These are phyloP conservation scores for Andrena fulva DNA, from an alignment of 2,888 invertebrate genomes.

Conservation along the genomic window DNA sequence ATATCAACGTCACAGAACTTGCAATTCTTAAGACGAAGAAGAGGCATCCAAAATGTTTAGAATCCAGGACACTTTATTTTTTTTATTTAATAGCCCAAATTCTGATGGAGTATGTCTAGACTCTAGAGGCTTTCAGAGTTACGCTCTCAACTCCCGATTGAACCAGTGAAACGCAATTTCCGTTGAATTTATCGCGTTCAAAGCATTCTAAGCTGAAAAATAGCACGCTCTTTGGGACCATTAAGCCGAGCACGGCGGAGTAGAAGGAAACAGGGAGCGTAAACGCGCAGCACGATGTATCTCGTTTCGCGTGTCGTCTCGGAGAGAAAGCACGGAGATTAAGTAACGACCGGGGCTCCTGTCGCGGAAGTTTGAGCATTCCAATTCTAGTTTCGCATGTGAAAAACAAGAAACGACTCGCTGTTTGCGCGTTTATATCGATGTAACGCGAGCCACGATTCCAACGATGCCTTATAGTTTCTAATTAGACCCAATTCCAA, in stretches of 20 bases:
- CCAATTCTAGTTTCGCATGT: conserved; percentile 20
- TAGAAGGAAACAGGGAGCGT: conserved; percentile 23
- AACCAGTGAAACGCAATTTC: conserved; percentile 31
- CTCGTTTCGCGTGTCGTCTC: conserved; percentile 46
- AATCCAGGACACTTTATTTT: not conserved
- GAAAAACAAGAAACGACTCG: conserved; percentile 13
- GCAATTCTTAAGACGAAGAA: not conserved
- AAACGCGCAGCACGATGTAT: conserved; percentile 45
- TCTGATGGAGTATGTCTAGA: not conserved
- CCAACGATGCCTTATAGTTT: not conserved
- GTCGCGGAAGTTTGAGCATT: conserved; percentile 22
- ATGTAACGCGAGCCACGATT: not conserved
- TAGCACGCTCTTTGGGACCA: conserved; percentile 40
- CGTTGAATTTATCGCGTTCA: conserved; percentile 49
- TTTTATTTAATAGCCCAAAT: not conserved
- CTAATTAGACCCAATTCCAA: not conserved
- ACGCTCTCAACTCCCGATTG: conserved; percentile 27
- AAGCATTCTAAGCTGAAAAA: conserved; percentile 47
- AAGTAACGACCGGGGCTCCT: conserved; percentile 42
- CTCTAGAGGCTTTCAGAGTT: conserved; percentile 3
- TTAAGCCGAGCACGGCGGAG: conserved; percentile 45
- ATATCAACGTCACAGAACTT: not conserved
- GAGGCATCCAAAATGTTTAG: not conserved
- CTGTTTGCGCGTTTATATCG: conserved; percentile 19
- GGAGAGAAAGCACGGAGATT: conserved; percentile 55